Conservation (phyloP, 2,797 vertebrate species). For the Mallotus villosus region DNA sequence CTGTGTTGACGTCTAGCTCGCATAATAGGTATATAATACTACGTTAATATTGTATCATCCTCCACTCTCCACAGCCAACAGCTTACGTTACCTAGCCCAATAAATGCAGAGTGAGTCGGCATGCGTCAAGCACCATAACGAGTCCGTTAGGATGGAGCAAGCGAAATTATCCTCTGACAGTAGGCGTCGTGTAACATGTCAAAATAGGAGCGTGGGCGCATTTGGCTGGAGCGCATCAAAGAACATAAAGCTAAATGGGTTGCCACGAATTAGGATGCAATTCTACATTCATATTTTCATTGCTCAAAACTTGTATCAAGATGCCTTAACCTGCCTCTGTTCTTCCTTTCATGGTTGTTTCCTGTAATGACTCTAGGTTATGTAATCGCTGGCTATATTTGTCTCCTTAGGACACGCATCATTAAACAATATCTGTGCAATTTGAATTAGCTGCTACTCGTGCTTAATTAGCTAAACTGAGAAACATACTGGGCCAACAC, state of each 20-base stretch:
- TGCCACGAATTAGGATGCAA: constrained; percentile 36
- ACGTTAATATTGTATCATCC: no score
- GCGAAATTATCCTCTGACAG: constrained; percentile 55
- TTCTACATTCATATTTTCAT: no score
- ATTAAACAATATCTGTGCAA: constrained; percentile 63
- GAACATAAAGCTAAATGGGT: constrained; percentile 35
- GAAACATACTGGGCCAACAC: constrained; percentile 1
- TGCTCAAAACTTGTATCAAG: constrained; percentile 18
- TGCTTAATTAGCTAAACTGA: constrained; percentile 56
- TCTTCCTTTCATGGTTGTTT: constrained; percentile 41
- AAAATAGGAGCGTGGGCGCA: constrained; percentile 67
- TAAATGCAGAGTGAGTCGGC: constrained; percentile 25
- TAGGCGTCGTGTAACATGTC: constrained; percentile 65
- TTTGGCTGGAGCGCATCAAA: constrained; percentile 61
- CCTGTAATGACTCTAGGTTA: constrained; percentile 45
- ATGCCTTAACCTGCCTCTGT: constrained; percentile 28
- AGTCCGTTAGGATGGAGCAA: constrained; percentile 49
- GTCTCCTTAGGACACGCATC: constrained; percentile 58
- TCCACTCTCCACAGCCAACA: no score
- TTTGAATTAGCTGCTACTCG: constrained; percentile 56
- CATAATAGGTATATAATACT: no score
- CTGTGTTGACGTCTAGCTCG: no score
- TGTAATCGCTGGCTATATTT: constrained; percentile 68
- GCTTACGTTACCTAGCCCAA: background rate
- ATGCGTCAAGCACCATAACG: constrained; percentile 45